Evolutionary conservation across 2,113 vertebrate genomes (phyloP), one percentile per base, ranked within the genome.

Genomic region (Grus americana): DNA sequence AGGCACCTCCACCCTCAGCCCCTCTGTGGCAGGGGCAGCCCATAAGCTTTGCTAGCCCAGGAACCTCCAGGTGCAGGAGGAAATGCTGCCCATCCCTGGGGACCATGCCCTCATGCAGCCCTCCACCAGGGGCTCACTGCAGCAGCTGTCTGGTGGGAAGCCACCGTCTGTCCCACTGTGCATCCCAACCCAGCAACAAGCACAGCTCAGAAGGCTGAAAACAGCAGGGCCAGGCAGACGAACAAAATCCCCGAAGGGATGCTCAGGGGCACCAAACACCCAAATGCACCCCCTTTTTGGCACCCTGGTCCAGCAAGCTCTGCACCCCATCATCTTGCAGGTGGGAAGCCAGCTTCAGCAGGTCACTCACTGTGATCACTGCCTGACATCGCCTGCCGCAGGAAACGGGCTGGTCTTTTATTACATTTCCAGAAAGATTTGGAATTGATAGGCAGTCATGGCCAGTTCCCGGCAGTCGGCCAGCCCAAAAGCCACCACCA

Each of bases 311-410:
- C 7, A 5, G 57, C 34, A 82, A 71, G 65, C 36, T 55, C 68
- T 61, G n/a, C 14, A 67, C 62, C 68, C 32, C 55, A 24, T 11
- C 42, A 30, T 6, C 12, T 7, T 58, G 23, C 49, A 68, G 1
- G 4, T 29, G 24, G 21, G 68, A 91, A 79, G 58, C 5, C 63
- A 83, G 72, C 20, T 68, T 80, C 75, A 71, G 63, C 32, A 72
- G 38, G 44, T 42, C 79, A 26, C 50, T 67, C 2, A 0, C 52
- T 54, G 47, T 73, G 50, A 79, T 78, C 0, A 0, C 49, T 65
- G 50, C 55, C 49, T 86, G 85, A 79, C 44, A 30, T 70, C 2
- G 0, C 42, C 52, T 67, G 27, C 18, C 47, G 13, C 46, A 93
- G 71, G 50, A 75, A 88, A 94, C 0, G 1, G 38, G 24, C 38